A percentile compares a stretch with the other conserved stretches of the same genome.
Conservation (phyloP, 1,140 invertebrate species). For the Chironomus tepperi region DNA sequence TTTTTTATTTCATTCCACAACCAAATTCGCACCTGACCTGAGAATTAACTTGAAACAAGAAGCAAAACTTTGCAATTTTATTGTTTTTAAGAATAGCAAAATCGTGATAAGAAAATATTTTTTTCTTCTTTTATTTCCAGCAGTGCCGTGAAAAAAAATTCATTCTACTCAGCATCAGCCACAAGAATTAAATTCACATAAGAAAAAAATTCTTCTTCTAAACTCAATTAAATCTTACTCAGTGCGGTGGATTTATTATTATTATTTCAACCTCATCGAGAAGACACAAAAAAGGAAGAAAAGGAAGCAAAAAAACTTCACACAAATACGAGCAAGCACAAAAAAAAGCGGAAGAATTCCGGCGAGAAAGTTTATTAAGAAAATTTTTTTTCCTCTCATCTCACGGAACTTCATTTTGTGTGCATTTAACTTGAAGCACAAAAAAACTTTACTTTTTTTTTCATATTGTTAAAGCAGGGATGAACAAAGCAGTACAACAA, state of each 20-base stretch:
- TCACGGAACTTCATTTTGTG: not conserved
- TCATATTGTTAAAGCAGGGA: not conserved
- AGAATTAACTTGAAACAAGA: no score
- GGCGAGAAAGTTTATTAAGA: conserved; percentile 13
- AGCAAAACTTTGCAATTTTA: no score
- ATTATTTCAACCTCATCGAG: not conserved
- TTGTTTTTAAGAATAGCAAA: no score
- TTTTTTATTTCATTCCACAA: no score
- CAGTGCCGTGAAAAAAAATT: no score
- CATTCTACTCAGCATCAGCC: no score
- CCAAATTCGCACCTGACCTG: no score
- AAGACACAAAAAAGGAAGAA: not conserved
- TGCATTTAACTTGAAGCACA: not conserved
- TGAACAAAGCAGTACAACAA: not conserved
- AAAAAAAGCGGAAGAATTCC: not conserved
- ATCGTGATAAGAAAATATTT: no score
- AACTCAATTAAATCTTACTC: conserved; percentile 14
- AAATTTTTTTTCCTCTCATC: not conserved
- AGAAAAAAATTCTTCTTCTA: not conserved
- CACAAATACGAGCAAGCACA: no score
- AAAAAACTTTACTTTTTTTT: no score
- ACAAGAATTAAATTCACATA: no score
- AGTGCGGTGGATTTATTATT: not conserved
- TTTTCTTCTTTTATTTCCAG: no score
- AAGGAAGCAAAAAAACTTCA: not conserved